A percentile compares a stretch with the other conserved stretches of the same genome.
Evolutionary conservation across 1,140 invertebrate species (phyloP).

Genomic region (Parasteatoda tepidariorum): DNA sequence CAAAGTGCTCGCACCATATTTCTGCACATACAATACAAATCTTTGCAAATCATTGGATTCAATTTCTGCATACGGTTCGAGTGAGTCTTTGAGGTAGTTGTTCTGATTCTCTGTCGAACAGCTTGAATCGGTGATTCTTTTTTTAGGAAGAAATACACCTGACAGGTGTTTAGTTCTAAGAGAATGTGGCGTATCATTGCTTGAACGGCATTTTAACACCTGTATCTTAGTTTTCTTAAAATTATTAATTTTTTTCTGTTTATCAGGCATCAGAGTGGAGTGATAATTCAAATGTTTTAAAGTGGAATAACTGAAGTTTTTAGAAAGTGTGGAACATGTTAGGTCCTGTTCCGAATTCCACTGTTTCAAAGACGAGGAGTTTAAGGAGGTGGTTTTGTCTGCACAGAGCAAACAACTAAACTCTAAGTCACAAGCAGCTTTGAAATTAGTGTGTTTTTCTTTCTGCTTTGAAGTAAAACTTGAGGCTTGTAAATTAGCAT

Average conservation of each 20-base stretch:
- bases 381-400: background rate
- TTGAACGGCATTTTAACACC: slow-evolving; percentile 16
- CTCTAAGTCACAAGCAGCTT: slow-evolving; percentile 4
- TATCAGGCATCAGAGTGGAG: background rate
- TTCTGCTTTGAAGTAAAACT: slow-evolving; percentile 1
- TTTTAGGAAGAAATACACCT: background rate
- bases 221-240: slow-evolving; percentile 9
- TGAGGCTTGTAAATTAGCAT: background rate
- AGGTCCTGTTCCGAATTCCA: slow-evolving; percentile 32
- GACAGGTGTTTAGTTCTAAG: background rate
- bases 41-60: slow-evolving; percentile 35
- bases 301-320: no score
- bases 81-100: background rate
- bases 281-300: no score
- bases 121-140: no score
- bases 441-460: slow-evolving; percentile 8
- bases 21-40: slow-evolving; percentile 36
- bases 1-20: slow-evolving; percentile 19
- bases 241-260: background rate
- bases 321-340: background rate
- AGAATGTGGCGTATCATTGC: background rate
- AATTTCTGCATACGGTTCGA: background rate
- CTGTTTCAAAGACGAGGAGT: background rate
- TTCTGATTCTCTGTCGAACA: background rate
- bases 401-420: slow-evolving; percentile 19